Base-by-base conservation (phyloP, 1,140 invertebrate genomes). In the Bombus huntii region DNA sequence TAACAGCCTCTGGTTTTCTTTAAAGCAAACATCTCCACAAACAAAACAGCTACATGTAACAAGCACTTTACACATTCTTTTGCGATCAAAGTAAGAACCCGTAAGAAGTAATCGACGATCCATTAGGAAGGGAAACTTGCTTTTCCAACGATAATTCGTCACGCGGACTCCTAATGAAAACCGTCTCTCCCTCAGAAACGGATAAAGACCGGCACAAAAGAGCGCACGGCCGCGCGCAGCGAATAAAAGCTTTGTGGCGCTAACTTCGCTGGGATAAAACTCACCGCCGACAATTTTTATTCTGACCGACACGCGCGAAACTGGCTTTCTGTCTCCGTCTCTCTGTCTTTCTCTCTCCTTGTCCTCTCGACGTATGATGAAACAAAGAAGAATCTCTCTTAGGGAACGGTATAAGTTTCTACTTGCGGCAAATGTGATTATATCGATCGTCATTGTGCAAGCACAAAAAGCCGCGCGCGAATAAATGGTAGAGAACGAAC, bases 371-470 rank as follows among this genome's bases (percentile, higher is more conserved):
- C 62, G 65, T 53, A 57, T 71, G 79, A 88, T 79, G 79, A 86
- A 78, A 86, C 87, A 89, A 89, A 89, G 83, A 83, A 82, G 72
- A 59, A 89, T 85, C 87, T 89, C 82, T 59, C 72, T 31, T 28
- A 62, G 83, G 74, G 53, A 86, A 86, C 83, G 53, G 39, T 83
- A 86, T 78, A 80, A 89, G 80, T 89, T 89, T 65, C 79, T 74
- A 84, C 85, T 89, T 84, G 74, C 42, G 53, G 57, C 39, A 72
- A 87, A 89, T 79, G 68, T 88, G 88, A 89, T 90, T 89, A 87
- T 89, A 90, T 87, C 85, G 85, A 90, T 87, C 89, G 85, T 84
- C 81, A 89, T 89, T 81, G n/a, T 90, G 62, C 68, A 15, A 5
- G 53, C 59, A 81, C 77, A 84, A 89, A 89, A 57, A 68, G 66